Evolutionary conservation across 2,113 vertebrate species (phyloP).

Genomic region (Monopterus albus): DNA sequence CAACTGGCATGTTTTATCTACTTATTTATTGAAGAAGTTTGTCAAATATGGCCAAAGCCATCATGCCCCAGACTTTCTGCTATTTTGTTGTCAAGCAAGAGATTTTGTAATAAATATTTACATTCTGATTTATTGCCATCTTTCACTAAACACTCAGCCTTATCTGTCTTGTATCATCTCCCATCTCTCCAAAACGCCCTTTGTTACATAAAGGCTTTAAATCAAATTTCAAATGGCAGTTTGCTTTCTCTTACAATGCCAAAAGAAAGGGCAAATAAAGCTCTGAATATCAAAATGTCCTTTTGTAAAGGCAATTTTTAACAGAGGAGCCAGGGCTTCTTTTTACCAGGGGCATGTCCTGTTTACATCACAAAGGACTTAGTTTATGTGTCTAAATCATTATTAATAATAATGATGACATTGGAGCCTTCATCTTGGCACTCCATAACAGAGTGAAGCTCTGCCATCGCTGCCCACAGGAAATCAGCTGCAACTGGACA

Average conservation of each 20-base stretch:
- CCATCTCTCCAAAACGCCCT: slow-evolving; percentile 14
- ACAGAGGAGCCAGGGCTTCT: slow-evolving; percentile 31
- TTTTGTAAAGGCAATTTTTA: slow-evolving; percentile 60
- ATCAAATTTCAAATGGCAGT: slow-evolving; percentile 41
- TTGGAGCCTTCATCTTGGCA: slow-evolving; percentile 51
- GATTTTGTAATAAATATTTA: slow-evolving; percentile 18
- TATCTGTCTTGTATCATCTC: slow-evolving; percentile 27
- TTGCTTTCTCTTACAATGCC: slow-evolving; percentile 55
- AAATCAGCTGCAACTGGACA: slow-evolving; percentile 35
- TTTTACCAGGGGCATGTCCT: slow-evolving; percentile 56
- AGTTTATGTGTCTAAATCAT: slow-evolving; percentile 63
- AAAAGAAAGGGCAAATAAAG: slow-evolving; percentile 73
- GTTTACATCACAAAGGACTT: slow-evolving; percentile 67
- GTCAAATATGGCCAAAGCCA: slow-evolving; percentile 12
- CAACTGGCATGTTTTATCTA: neutral
- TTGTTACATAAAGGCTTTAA: slow-evolving; percentile 30
- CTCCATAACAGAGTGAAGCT: slow-evolving; percentile 49
- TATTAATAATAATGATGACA: slow-evolving; percentile 61
- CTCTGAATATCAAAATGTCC: slow-evolving; percentile 66
- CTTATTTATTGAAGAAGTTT: neutral
- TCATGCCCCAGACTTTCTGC: neutral
- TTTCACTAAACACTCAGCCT: slow-evolving; percentile 14
- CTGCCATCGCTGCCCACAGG: slow-evolving; percentile 32
- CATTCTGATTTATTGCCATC: slow-evolving; percentile 5
- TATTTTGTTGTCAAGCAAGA: slow-evolving; percentile 11